Conservation (phyloP, 1,140 invertebrate species). For the Pseudobourletiella spinata region DNA sequence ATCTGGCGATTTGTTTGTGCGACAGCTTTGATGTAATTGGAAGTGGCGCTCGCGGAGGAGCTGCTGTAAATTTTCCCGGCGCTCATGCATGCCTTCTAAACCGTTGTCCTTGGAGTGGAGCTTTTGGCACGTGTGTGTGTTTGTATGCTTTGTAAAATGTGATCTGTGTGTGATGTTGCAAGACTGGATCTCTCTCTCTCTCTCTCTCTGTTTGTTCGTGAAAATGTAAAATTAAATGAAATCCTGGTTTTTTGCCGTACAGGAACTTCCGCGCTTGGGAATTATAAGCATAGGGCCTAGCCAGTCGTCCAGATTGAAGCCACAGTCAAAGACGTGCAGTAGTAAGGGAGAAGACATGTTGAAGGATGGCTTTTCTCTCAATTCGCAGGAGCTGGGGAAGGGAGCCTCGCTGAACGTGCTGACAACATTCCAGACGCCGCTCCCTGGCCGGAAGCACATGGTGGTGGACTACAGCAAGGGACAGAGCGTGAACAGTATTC, state of each 20-base stretch:
- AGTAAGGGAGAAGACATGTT: conserved; percentile 8
- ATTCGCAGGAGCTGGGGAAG: conserved; percentile 28
- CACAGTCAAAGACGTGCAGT: neutral
- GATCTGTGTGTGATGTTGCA: too few species aligned
- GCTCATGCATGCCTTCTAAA: neutral
- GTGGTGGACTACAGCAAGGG: conserved; percentile 32
- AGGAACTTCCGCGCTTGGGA: conserved; percentile 4
- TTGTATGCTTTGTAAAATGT: too few species aligned
- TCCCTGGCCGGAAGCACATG: conserved; percentile 30
- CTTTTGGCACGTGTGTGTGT: neutral
- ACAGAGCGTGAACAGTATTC: conserved; percentile 29
- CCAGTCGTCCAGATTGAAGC: conserved; percentile 8
- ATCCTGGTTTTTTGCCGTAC: neutral
- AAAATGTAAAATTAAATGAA: neutral
- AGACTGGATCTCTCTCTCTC: too few species aligned
- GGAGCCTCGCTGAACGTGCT: conserved; percentile 30
- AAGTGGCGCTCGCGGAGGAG: too few species aligned
- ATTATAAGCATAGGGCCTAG: neutral
- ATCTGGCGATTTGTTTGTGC: too few species aligned
- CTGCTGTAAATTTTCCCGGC: neutral
- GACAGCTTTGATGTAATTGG: too few species aligned
- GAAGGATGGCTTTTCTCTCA: conserved; percentile 16
- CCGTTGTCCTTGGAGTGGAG: neutral
- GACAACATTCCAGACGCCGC: conserved; percentile 35
- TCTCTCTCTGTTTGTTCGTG: too few species aligned